A percentile compares a stretch with the other conserved stretches of the same genome.
Evolutionary conservation across 2,113 vertebrate species (phyloP).

Genomic region (Pseudorasbora parva): DNA sequence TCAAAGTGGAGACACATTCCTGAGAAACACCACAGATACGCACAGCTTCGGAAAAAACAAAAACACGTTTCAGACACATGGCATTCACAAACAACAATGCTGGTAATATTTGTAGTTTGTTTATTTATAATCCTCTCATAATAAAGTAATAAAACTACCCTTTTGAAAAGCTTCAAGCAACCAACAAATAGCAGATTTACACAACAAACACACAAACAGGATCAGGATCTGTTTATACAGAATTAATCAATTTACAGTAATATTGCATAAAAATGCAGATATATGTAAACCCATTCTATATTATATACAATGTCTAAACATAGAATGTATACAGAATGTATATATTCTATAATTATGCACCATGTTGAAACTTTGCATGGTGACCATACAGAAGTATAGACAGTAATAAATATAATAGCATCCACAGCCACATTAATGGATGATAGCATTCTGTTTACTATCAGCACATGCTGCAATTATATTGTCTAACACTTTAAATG

Average conservation of each 20-base stretch:
- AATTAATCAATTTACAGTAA: not conserved
- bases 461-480: too few relatives aligned
- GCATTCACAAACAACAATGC: not conserved
- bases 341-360: not conserved
- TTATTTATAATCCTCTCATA: not conserved
- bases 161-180: constrained; percentile 10
- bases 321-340: too few relatives aligned
- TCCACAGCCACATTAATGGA: too few relatives aligned
- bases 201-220: not conserved
- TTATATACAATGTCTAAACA: too few relatives aligned
- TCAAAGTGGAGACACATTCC: not conserved
- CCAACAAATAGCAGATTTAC: not conserved
- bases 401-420: too few relatives aligned
- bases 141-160: not conserved
- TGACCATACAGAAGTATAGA: too few relatives aligned
- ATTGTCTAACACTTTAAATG: too few relatives aligned
- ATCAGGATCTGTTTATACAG: not conserved
- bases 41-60: not conserved
- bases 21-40: not conserved
- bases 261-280: not conserved
- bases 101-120: not conserved
- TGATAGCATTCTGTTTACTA: too few relatives aligned
- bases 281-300: not conserved
- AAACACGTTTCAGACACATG: not conserved
- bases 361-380: not conserved